Conservation (phyloP, 2,113 vertebrate species). For the Cyrtonyx montezumae region DNA sequence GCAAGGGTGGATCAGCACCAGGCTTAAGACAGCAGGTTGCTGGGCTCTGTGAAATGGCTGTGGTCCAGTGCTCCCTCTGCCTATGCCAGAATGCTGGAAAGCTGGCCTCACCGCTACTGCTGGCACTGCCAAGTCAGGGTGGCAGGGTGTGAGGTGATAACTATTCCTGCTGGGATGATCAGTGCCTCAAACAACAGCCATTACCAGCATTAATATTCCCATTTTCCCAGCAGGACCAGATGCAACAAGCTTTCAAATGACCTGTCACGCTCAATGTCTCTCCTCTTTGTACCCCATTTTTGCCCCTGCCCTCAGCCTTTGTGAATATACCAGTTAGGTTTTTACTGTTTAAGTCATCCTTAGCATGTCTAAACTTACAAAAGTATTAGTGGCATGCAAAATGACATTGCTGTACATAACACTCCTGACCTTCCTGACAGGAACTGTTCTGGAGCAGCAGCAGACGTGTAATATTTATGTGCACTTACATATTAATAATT, state of each 20-base stretch:
- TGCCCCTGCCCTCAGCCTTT: not conserved
- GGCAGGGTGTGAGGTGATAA: not conserved
- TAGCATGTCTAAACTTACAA: not conserved
- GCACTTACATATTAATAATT: not conserved
- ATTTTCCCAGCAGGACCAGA: not conserved
- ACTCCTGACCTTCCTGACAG: not conserved
- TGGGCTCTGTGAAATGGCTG: not conserved
- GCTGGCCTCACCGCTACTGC: not conserved
- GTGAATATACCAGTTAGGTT: not conserved
- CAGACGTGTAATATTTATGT: not conserved
- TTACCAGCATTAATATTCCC: not conserved
- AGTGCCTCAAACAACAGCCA: not conserved
- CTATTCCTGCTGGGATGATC: constrained; percentile 6
- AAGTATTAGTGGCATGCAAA: not conserved
- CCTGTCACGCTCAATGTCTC: fast-evolving
- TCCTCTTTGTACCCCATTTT: not conserved
- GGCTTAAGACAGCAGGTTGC: not conserved
- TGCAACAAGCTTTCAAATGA: not conserved
- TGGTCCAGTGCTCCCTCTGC: not conserved
- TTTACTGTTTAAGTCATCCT: not conserved
- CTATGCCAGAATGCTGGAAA: not conserved
- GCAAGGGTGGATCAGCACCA: too few species aligned
- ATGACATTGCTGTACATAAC: not conserved
- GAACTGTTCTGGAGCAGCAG: not conserved
- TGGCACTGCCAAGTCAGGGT: not conserved